Conservation (phyloP, 2,113 vertebrate species). For the Lynx canadensis region DNA sequence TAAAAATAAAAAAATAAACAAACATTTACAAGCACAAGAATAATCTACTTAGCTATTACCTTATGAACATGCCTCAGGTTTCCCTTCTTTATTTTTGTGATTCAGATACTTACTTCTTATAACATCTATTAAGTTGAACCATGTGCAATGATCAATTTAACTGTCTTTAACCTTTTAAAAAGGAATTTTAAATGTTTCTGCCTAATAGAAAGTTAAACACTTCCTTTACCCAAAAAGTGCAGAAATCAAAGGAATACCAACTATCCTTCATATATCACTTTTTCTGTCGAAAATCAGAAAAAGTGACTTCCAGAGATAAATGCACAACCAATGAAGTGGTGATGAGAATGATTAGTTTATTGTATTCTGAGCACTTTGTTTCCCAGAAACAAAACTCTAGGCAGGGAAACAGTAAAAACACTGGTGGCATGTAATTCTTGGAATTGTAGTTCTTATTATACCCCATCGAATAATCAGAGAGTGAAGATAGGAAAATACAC, state of each 20-base stretch:
- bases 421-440: background rate
- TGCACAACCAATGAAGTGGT: background rate
- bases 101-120: background rate
- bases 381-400: background rate
- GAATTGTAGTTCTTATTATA: background rate
- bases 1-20: too few relatives aligned
- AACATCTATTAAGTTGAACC: background rate
- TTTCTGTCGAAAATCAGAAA: background rate
- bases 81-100: background rate
- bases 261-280: background rate
- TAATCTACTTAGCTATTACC: background rate
- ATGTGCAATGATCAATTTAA: background rate
- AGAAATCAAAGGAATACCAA: background rate
- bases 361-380: background rate
- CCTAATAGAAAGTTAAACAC: background rate
- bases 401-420: background rate
- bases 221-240: background rate
- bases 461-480: background rate
- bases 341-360: background rate
- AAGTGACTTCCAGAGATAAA: background rate
- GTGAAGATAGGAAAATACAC: background rate
- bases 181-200: background rate
- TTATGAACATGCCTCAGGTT: background rate
- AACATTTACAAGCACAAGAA: background rate
- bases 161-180: background rate